A percentile compares a stretch with the other conserved stretches of the same genome.
phyloP scores from a whole-genome alignment of 92 coral and sea anemone genomes.

The Desmophyllum pertusum region DNA sequence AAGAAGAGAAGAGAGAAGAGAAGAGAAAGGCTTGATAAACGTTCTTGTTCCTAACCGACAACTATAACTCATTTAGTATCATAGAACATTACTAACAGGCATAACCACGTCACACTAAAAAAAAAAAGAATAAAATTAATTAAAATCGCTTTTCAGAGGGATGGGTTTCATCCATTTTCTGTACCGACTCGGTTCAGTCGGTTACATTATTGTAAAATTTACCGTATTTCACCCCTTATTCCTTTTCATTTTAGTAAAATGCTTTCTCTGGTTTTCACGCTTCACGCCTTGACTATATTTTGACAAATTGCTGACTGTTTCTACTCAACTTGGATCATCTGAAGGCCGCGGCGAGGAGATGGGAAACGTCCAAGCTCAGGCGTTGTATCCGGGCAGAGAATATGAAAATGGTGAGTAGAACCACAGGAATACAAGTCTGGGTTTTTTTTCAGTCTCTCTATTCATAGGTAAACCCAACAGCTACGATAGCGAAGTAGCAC shows the following conservation, averaged over 20 bases:
- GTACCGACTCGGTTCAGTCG: background rate
- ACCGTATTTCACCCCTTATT: background rate
- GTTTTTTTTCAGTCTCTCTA: no score
- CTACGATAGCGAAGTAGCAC: no score
- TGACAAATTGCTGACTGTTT: background rate
- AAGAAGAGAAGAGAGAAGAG: background rate
- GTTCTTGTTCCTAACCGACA: background rate
- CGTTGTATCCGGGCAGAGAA: background rate
- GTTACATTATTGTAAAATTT: background rate
- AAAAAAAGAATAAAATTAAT: no score
- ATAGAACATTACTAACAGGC: no score
- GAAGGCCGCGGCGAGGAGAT: background rate
- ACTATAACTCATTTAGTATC: no score
- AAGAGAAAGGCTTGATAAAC: background rate
- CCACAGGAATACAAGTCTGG: no score
- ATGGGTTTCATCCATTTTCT: background rate
- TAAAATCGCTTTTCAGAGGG: no score
- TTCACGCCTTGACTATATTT: background rate
- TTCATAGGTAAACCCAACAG: no score
- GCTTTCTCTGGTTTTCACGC: background rate
- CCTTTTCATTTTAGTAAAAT: background rate
- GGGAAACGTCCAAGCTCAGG: background rate
- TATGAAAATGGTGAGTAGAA: constrained; percentile 1
- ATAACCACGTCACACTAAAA: background rate
- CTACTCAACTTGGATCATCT: background rate